Base-by-base conservation (phyloP, 1,140 invertebrate genomes). In the Lethrus apterus region DNA sequence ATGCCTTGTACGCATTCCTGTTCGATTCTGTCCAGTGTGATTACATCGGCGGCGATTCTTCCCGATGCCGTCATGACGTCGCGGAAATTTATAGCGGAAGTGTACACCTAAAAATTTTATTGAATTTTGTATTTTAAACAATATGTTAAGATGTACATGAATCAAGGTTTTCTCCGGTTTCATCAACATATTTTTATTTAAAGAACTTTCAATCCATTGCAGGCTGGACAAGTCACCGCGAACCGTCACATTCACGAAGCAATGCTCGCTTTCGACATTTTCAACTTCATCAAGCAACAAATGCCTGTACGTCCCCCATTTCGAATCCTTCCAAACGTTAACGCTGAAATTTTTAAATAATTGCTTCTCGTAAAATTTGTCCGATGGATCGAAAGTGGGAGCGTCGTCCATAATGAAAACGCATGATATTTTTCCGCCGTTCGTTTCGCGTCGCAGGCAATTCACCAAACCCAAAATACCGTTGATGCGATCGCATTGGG, bases 221-320 rank as follows among this genome's bases (percentile, higher is more conserved):
- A 97, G 60, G 18, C 84, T 84, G 0, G 82, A 84, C n/a, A 97
- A 67, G 64, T 96, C 92, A 40, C 91, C 89, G 51, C 83, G 75
- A 4, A 83, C 82, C 2, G 77, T 48, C 1, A 85, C 79, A 65
- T 93, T 89, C 0, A 84, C 79, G 62, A 78, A 91, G 0, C 79
- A 82, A 68, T 94, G 84, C 32, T 72, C 56, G 83, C 70, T 18
- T 76, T 65, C 1, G 82, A 54, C 56, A 84, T 81, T 11, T 9
- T 38, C 43, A 9, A 2, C 8, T 10, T 55, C 14, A 29, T 51
- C 26, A 9, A 57, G 8, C 1, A 35, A 14, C 15, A 59, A 55
- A 47, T 61, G 57, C 14, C 57, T 34, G 51, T 83, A 80, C 19
- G 75, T 78, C 9, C 82, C 82, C 67, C 86, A 87, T 52, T 57